Evolutionary conservation across 2,888 invertebrate species (phyloP).

Genomic region (Polyploca ridens): DNA sequence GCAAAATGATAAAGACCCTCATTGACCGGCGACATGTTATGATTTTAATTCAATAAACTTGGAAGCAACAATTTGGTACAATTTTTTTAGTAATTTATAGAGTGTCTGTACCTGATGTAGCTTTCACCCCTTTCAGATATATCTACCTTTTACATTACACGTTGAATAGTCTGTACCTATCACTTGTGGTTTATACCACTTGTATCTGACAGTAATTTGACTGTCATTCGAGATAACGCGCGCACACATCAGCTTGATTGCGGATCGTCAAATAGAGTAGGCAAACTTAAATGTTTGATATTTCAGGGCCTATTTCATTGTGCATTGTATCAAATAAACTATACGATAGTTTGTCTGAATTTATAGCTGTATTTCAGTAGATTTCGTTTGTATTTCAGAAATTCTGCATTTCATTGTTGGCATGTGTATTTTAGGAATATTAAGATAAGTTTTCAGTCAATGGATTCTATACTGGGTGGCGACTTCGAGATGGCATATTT

Average conservation of each 20-base stretch:
- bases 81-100: too few species aligned
- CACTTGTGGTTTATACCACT: slow-evolving; percentile 19
- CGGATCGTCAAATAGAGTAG: slow-evolving; percentile 49
- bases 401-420: too few species aligned
- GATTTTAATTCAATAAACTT: too few species aligned
- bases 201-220: slow-evolving; percentile 52
- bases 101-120: too few species aligned
- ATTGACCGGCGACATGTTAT: too few species aligned
- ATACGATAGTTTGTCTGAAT: neutral
- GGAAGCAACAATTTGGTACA: too few species aligned
- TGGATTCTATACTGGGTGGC: too few species aligned
- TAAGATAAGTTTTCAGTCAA: too few species aligned
- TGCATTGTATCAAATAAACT: slow-evolving; percentile 12
- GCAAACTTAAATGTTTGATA: slow-evolving; percentile 54
- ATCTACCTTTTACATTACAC: neutral
- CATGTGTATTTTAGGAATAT: too few species aligned
- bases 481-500: too few species aligned
- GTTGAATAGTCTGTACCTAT: slow-evolving; percentile 26
- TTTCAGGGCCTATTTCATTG: slow-evolving; percentile 23
- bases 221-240: slow-evolving; percentile 58
- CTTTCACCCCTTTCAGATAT: too few species aligned
- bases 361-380: neutral
- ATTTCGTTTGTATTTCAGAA: neutral
- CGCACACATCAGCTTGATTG: slow-evolving; percentile 57
- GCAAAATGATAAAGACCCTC: too few species aligned